A percentile compares a stretch with the other conserved stretches of the same genome.
phyloP scores from a whole-genome alignment of 2,888 invertebrate species.

The Chymomyza procnemis region DNA sequence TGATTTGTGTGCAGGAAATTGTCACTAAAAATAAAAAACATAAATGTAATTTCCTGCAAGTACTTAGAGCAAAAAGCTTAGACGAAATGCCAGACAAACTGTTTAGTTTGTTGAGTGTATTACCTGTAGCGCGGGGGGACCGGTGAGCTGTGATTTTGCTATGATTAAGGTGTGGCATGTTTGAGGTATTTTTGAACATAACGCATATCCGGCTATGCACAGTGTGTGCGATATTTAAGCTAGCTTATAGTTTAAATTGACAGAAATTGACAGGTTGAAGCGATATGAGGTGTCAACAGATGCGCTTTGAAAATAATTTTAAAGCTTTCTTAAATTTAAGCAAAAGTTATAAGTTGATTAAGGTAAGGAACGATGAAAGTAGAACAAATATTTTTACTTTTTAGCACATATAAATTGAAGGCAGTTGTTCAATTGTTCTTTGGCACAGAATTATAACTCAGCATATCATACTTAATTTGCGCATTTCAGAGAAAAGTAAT shows the following conservation, averaged over 20 bases:
- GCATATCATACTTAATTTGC: no score
- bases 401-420: no score
- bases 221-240: neutral
- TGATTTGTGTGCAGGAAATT: slow-evolving; percentile 36
- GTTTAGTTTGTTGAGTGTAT: neutral
- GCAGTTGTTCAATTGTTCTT: no score
- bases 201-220: slow-evolving; percentile 31
- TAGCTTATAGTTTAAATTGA: neutral
- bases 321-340: no score
- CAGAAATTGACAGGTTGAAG: neutral
- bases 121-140: neutral
- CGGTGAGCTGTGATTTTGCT: neutral
- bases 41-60: slow-evolving; percentile 51
- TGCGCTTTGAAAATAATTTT: no score
- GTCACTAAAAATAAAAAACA: slow-evolving; percentile 52
- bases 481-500: no score
- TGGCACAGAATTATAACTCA: no score
- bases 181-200: slow-evolving; percentile 6
- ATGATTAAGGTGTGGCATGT: neutral
- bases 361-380: no score
- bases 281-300: no score
- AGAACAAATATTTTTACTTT: no score
- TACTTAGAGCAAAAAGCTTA: slow-evolving; percentile 9
- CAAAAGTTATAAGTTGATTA: no score
- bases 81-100: neutral